Base-by-base conservation (phyloP, 2,888 invertebrate species). In the Ernsta delagoae region DNA sequence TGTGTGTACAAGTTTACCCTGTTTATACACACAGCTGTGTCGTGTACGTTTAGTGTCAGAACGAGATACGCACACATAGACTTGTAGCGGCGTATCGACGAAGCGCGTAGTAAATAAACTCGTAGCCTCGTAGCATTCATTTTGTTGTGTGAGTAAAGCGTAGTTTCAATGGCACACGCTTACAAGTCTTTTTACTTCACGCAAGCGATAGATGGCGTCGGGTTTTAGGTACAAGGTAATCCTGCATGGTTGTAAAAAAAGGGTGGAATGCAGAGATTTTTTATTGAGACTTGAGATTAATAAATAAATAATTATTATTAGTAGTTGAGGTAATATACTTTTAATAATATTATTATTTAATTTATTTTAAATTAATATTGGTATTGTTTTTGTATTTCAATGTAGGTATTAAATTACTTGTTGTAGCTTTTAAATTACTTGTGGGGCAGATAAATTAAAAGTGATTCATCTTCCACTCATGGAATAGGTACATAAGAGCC, bases 131-230 rank as follows among this genome's bases (percentile, higher is more conserved):
- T 70, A 66, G 71, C 70, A 54, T 34, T 12, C 48, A 16, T 16
- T 66, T 70, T 66, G 62, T 65, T 56, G 65, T 59, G 59, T 68
- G 66, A 36, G 62, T 68, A 69, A 71, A 68, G 70, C 57, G 73
- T 43, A 43, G 3, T 71, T 70, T 72, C 53, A 65, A 70, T 60
- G 56, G 73, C 68, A 79, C 75, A 78, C 82, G n/a, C 83, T 78
- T 73, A 66, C 45, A 57, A 39, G 61, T 70, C 31, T 31, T 31
- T 70, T 65, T 43, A 71, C 74, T 72, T 72, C 73, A 67, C 45
- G 56, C 36, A 11, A 45, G 59, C 76, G 78, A 83, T 83, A 89
- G 89, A 89, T 89, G 89, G 89, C 89, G 87, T 54, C 60, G 79
- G 75, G 48, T 71, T 69, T 50, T 70, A 71, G 61, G 41, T 31